Evolutionary conservation across 2,888 invertebrate genomes (phyloP).

Genomic region (Cosmia pyralina): DNA sequence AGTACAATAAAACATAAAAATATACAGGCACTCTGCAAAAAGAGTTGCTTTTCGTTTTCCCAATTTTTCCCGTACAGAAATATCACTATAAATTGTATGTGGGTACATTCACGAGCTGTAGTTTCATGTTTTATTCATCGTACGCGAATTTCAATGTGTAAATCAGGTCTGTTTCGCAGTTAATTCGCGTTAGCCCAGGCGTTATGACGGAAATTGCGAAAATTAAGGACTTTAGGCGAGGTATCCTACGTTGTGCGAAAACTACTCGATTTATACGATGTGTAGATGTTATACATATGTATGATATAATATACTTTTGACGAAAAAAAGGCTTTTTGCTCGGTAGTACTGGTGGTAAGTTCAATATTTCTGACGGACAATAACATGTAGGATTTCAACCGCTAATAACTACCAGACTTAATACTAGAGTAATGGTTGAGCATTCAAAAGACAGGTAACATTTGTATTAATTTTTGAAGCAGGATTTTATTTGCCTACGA

Average conservation of each 20-base stretch:
- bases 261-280: neutral
- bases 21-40: conserved; percentile 37
- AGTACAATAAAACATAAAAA: conserved; percentile 54
- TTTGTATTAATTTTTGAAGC: too few species aligned
- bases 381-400: too few species aligned
- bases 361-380: too few species aligned
- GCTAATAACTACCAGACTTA: too few species aligned
- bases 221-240: conserved; percentile 54
- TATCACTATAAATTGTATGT: conserved; percentile 47
- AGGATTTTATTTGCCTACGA: too few species aligned
- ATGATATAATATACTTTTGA: neutral
- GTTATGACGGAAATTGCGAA: conserved; percentile 68
- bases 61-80: conserved; percentile 50
- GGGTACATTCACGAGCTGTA: conserved; percentile 42
- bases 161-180: conserved; percentile 70
- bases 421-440: too few species aligned
- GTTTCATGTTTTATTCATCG: conserved; percentile 73
- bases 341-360: too few species aligned
- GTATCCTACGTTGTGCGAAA: conserved; percentile 16
- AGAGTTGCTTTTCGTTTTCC: conserved; percentile 39
- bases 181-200: conserved; percentile 73
- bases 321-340: too few species aligned
- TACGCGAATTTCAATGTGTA: conserved; percentile 60
- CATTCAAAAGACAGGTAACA: too few species aligned
- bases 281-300: neutral